Evolutionary conservation across 2,888 invertebrate species (phyloP).

Genomic region (Cylloceria caligata): DNA sequence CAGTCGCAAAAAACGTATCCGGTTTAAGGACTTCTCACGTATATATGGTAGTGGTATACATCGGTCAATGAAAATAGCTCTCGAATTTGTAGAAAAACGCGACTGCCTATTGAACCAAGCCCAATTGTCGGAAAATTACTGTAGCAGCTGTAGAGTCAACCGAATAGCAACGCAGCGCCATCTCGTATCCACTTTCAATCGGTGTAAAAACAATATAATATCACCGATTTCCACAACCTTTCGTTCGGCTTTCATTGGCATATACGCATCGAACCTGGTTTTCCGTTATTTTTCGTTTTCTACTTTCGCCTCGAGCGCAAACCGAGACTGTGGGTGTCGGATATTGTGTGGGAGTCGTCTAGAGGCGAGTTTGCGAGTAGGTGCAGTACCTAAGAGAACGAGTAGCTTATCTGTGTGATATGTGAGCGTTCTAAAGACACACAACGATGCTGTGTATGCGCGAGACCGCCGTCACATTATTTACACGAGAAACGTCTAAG

Average conservation of each 20-base stretch:
- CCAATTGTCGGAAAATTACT: slow-evolving; percentile 71
- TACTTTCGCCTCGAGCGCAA: slow-evolving; percentile 22
- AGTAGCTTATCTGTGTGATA: slow-evolving; percentile 68
- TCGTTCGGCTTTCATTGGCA: slow-evolving; percentile 26
- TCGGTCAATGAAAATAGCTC: slow-evolving; percentile 39
- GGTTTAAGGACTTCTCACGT: not conserved
- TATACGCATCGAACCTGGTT: slow-evolving; percentile 25
- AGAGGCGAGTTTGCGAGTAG: slow-evolving; percentile 49
- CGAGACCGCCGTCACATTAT: no score
- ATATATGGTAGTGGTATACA: not conserved
- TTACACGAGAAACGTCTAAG: slow-evolving; percentile 30
- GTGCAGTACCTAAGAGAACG: slow-evolving; percentile 58
- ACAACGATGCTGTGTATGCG: not conserved
- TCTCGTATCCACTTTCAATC: slow-evolving; percentile 34
- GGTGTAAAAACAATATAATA: slow-evolving; percentile 12
- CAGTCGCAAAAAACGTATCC: slow-evolving; percentile 21
- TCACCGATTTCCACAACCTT: slow-evolving; percentile 28
- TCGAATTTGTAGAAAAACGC: slow-evolving; percentile 30
- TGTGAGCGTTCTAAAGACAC: slow-evolving; percentile 40
- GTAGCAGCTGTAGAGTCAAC: slow-evolving; percentile 13
- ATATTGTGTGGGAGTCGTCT: slow-evolving; percentile 39
- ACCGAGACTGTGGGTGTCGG: slow-evolving; percentile 31
- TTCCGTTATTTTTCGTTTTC: slow-evolving; percentile 37
- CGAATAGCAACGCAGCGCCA: not conserved
- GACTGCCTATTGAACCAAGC: slow-evolving; percentile 41